Conservation (phyloP, 1,140 invertebrate genomes). For the Hyles euphorbiae region DNA sequence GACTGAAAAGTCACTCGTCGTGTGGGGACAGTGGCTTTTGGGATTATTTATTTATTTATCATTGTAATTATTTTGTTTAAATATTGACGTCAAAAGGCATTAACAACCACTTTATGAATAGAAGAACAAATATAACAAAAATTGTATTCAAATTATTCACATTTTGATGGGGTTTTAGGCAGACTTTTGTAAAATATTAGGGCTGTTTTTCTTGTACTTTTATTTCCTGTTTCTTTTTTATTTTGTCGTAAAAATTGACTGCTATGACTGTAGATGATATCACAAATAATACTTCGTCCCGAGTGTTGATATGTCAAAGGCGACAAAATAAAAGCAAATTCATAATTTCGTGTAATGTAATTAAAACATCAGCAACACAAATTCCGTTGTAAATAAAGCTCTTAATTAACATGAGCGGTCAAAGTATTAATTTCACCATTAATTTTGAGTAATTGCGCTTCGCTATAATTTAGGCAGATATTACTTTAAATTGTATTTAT, state of each 20-base stretch:
- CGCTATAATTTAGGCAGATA: slow-evolving; percentile 57
- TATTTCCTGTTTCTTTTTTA: too few species aligned
- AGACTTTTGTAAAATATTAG: too few species aligned
- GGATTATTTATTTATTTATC: too few species aligned
- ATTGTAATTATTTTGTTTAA: too few species aligned
- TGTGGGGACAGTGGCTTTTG: too few species aligned
- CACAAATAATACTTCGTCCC: neutral
- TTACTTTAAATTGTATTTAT: slow-evolving; percentile 68
- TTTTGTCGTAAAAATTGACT: neutral
- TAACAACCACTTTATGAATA: too few species aligned
- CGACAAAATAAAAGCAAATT: neutral
- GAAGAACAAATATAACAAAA: too few species aligned
- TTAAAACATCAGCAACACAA: slow-evolving; percentile 24
- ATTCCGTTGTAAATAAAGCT: slow-evolving; percentile 36
- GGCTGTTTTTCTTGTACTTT: too few species aligned
- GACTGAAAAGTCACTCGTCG: too few species aligned
- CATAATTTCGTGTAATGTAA: slow-evolving; percentile 14
- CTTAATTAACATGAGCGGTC: slow-evolving; percentile 65
- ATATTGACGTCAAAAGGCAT: too few species aligned
- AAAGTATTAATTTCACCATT: slow-evolving; percentile 74
- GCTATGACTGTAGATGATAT: neutral
- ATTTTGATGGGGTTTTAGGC: too few species aligned
- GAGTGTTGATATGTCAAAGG: neutral
- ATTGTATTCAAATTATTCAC: too few species aligned
- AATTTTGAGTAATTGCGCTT: slow-evolving; percentile 68